Evolutionary conservation across 2,113 vertebrate species (phyloP).

Genomic region (Melanerpes aurifrons): DNA sequence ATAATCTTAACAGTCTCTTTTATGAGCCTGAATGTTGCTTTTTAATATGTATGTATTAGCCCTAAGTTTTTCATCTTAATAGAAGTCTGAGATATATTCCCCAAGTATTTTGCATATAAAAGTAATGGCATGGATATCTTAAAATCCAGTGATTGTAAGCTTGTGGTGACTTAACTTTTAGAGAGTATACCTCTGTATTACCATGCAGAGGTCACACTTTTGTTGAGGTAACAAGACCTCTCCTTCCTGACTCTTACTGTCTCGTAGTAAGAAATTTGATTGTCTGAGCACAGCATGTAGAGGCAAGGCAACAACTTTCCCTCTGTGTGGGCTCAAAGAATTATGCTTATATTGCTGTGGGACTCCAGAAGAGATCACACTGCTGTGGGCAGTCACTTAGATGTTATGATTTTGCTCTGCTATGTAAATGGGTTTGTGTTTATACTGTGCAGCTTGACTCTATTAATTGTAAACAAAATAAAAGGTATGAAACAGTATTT

Average conservation of each 20-base stretch:
- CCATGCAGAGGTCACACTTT: neutral
- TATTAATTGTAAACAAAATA: neutral
- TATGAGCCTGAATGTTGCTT: neutral
- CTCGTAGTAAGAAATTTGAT: neutral
- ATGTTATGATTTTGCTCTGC: neutral
- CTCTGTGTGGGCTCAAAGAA: neutral
- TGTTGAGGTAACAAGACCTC: neutral
- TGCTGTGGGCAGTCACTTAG: neutral
- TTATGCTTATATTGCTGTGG: neutral
- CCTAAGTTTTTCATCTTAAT: neutral
- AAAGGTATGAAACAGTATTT: neutral
- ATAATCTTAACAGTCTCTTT: neutral
- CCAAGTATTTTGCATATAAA: neutral
- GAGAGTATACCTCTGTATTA: neutral
- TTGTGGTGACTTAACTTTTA: neutral
- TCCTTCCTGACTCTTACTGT: neutral
- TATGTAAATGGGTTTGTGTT: neutral
- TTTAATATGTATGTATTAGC: neutral
- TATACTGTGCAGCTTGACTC: neutral
- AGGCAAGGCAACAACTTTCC: neutral
- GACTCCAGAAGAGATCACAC: neutral
- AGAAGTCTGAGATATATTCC: neutral
- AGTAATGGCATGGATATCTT: neutral
- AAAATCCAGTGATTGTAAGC: neutral
- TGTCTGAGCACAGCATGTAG: neutral